Evolutionary conservation across 2,888 invertebrate genomes (phyloP), one percentile per base, ranked within the genome.

Genomic region (Patella ulyssiponensis): DNA sequence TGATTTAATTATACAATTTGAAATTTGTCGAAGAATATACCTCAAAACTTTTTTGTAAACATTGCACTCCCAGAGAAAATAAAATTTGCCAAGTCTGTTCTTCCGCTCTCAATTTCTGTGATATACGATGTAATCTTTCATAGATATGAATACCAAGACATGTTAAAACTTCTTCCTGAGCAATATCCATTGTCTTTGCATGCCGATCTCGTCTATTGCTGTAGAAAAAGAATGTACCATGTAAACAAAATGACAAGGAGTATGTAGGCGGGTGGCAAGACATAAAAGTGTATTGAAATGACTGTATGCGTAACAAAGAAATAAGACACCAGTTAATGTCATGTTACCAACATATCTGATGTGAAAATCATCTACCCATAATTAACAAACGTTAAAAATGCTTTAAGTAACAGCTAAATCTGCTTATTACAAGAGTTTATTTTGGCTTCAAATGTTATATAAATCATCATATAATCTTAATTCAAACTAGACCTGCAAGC

Each of bases 111-210:
- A 98, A 93, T 76, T 96, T 95, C 86, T 96, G 94, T 87, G 96
- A 96, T 81, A 98, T 95, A 84, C 96, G 94, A 90, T 97, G 96
- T 73, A 98, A 94, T 78, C 97, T 94, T 90, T 97, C 97, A 91
- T 97, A 97, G 88, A 98, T 95, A 92, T 97, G 97, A 91, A 98
- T 96, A 15, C 98, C 98, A 80, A 98, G 94, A 91, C 98, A 98
- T 14, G 97, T 97, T 83, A 98, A 93, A 77, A 98, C 97, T 93
- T 98, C 98, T 92, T 98, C 97, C 92, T 98, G 98, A 86, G 98
- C 98, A 83, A 97, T 97, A 93, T 98, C 98, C 86, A 98, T 92
- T n/a, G 98, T 98, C 93, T 98, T 98, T 11, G 98, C 98, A 91
- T 98, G 98, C 77, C 98, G 94, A 92, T 98, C 98, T 81, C 97